Base-by-base conservation (phyloP, 1,140 invertebrate genomes). In the Zaprionus kolodkinae region DNA sequence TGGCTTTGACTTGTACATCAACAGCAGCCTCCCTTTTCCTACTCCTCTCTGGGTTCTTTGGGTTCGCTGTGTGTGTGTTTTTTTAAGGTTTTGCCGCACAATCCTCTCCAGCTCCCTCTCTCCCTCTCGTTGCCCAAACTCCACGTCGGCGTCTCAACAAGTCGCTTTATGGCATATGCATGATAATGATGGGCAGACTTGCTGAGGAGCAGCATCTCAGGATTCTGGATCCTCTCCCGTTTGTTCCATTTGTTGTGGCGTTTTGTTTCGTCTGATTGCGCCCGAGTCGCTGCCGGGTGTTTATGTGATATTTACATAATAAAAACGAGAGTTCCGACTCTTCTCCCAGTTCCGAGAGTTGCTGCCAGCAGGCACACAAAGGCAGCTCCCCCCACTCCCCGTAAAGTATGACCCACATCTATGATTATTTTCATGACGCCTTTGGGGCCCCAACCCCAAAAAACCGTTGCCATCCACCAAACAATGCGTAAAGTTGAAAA, bases 281-380 rank as follows among this genome's bases (percentile, higher is more conserved):
- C 78, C 55, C 62, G 75, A 74, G 70, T 68, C 72, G 87, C 87
- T 91, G 68, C 83, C 81, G 87, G 87, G 78, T 91, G 87, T 91
- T 91, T 91, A 91, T 91, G 87, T 69, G 76, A 88, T 87, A 91
- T 91, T 91, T 91, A 91, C 88, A 91, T 91, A 91, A 91, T 91
- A 91, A 91, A 91, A 91, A 83, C 85, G 85, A 88, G 80, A 84
- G 84, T 89, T 21, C 50, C 64, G 76, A 45, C 55, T 40, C 52
- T 27, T n/a, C 54, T 56, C 50, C 43, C 13, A 7, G 61, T 71
- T 61, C 52, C 72, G 40, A 73, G 71, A 69, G 71, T 70, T 54
- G 67, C 74, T 78, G 72, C 54, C 76, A 74, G 73, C 76, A 55
- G 80, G 82, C 80, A 84, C 80, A 79, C 76, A 73, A 81, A 79